Base-by-base conservation (phyloP, 2,797 vertebrate species). In the Buphagus erythrorhynchus region DNA sequence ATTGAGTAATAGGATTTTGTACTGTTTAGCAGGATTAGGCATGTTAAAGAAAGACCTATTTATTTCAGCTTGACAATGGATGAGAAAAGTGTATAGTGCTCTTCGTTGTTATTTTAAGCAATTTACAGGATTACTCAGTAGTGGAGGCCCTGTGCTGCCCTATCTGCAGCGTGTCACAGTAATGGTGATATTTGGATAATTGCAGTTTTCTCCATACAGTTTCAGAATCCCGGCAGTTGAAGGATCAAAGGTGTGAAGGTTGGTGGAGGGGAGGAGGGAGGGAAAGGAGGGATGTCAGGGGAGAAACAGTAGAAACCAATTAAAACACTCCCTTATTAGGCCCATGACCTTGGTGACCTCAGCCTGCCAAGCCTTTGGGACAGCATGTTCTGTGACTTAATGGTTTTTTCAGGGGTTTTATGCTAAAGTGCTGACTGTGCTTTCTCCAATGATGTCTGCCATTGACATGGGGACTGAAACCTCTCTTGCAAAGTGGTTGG, bases 21-120 rank as follows among this genome's bases (percentile, higher is more conserved):
- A 98, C 98, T 98, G 98, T 99, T 99, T 98, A 98, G 98, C 93
- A 96, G 98, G 98, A 99, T 99, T 98, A 99, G 94, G 95, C 97
- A 97, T 98, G 98, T 98, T 98, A 98, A 96, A 98, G 98, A 98
- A 98, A 98, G 95, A 98, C 97, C 97, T 98, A 98, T 98, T 98
- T 98, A 98, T 98, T 98, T 97, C 97, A 94, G 96, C 91, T 95
- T 97, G 97, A 98, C 96, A 93, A 98, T 94, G 95, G 95, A 95
- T 97, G 95, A 93, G 84, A 95, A 86, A 97, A 97, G 79, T 88
- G 97, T 89, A 93, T 94, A 97, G 95, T 86, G 89, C 68, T 94
- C 86, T 91, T 90, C 67, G 84, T 97, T 98, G 95, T 95, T 95
- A 96, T 88, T 97, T 95, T 81, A 96, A 95, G 95, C 89, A 97